Evolutionary conservation across 2,113 vertebrate species (phyloP), one percentile per base, ranked within the genome.

Genomic region (Propithecus coquereli): DNA sequence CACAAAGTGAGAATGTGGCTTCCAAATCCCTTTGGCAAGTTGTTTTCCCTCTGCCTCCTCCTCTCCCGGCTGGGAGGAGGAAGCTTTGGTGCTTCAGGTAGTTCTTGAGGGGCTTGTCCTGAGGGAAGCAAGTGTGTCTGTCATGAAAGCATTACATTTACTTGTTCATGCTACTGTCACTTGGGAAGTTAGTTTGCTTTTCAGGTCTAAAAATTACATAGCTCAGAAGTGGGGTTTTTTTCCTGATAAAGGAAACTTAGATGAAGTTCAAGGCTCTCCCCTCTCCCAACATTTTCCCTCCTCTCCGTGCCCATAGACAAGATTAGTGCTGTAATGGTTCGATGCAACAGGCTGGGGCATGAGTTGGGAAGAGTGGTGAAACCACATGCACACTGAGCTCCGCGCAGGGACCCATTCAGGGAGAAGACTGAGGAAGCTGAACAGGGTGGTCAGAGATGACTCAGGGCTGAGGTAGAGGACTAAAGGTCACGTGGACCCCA

Each of bases 391-490:
- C 4, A 2, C 54, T 22, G 81, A 63, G 54, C 63, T 94, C 77
- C 80, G 17, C 3, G 17, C 37, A 37, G 91, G 95, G 66, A 71
- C 57, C 94, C 84, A 71, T 8, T 84, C 22, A 40, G 82, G 37
- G 40, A 45, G 27, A 11, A 20, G 30, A 50, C 27, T 50, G 89
- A 89, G 73, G 71, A 92, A 54, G 84, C 83, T 40, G 85, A 87
- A 79, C 10, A 11, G 83, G n/a, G 86, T 25, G 9, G 83, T 88
- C 87, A 65, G 45, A 54, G 68, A 54, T 45, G 85, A 95, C 77
- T 90, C 63, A 25, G 85, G 94, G 81, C 61, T 92, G 97, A 97
- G 95, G 96, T 97, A 96, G 97, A 96, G 96, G 95, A 89, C 86
- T 6, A 13, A 45, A 18, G 16, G 93, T 59, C 96, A 30, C 10